These are phyloP conservation scores for Macrotis lagotis DNA, from an alignment of 2,113 vertebrate species.

Conservation along the genomic window DNA sequence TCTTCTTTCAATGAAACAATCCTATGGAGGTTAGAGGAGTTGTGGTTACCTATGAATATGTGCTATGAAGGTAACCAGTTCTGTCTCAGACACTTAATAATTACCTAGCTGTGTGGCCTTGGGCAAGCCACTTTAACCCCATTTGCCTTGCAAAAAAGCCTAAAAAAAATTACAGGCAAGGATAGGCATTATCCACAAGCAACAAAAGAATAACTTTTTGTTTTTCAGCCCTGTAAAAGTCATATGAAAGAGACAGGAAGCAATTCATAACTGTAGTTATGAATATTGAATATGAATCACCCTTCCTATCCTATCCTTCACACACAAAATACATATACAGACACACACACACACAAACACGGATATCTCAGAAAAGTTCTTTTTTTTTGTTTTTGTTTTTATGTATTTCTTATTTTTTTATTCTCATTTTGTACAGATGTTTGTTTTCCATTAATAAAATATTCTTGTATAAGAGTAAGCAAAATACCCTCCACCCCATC, in stretches of 20 bases:
- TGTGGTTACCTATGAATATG: constrained; percentile 17
- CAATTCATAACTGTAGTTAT: not conserved
- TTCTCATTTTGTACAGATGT: too few species aligned
- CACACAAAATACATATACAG: too few species aligned
- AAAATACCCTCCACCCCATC: too few species aligned
- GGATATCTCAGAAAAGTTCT: not conserved
- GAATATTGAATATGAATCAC: not conserved
- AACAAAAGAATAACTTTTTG: constrained; percentile 46
- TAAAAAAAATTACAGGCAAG: not conserved
- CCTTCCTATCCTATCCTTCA: not conserved
- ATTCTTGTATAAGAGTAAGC: too few species aligned
- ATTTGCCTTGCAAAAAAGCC: too few species aligned
- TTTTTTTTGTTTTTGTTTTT: too few species aligned
- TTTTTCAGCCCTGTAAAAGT: not conserved
- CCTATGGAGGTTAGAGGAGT: constrained; percentile 5
- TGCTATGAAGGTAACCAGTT: not conserved
- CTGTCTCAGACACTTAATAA: too few species aligned
- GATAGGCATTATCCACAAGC: constrained; percentile 35
- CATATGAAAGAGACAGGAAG: constrained; percentile 28
- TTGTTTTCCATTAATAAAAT: too few species aligned
- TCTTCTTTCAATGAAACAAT: constrained; percentile 10
- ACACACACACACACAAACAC: not conserved
- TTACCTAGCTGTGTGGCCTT: too few species aligned
- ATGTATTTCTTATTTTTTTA: too few species aligned
- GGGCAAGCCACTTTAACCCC: too few species aligned